Evolutionary conservation across 2,113 vertebrate species (phyloP).

Genomic region (Chloropsis cyanopogon): DNA sequence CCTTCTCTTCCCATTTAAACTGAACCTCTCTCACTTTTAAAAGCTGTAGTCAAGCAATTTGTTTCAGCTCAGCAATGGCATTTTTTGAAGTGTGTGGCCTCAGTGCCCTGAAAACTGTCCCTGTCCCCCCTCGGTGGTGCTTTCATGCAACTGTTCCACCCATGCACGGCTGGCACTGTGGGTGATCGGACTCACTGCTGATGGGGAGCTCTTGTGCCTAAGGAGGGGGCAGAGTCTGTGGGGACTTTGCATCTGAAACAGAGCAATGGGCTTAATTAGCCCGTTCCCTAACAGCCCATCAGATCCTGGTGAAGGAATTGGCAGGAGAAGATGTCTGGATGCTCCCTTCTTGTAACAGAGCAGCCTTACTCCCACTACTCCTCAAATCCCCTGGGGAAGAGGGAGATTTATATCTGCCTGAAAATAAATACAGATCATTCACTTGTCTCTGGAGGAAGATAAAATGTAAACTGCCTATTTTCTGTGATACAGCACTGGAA

Average conservation of each 20-base stretch:
- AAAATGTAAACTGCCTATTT: slow-evolving; percentile 6
- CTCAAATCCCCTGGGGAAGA: background rate
- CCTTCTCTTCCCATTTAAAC: background rate
- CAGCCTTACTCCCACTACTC: background rate
- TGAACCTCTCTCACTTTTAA: background rate
- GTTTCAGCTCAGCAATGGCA: background rate
- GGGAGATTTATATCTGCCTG: background rate
- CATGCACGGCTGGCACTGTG: background rate
- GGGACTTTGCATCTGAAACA: background rate
- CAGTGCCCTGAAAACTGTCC: background rate
- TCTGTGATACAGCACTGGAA: slow-evolving; percentile 34
- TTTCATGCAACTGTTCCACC: background rate
- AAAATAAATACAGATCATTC: slow-evolving; percentile 19
- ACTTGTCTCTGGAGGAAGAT: slow-evolving; percentile 25
- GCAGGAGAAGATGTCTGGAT: background rate
- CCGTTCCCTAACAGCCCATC: background rate
- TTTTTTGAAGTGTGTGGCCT: background rate
- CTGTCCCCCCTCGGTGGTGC: background rate
- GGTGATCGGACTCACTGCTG: background rate
- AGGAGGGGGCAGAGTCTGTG: background rate
- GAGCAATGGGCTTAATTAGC: background rate
- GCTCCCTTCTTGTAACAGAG: background rate
- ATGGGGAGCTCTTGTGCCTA: background rate
- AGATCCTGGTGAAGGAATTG: background rate
- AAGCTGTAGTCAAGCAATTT: background rate